Conservation (phyloP, 2,797 vertebrate genomes). For the Coendou prehensilis region DNA sequence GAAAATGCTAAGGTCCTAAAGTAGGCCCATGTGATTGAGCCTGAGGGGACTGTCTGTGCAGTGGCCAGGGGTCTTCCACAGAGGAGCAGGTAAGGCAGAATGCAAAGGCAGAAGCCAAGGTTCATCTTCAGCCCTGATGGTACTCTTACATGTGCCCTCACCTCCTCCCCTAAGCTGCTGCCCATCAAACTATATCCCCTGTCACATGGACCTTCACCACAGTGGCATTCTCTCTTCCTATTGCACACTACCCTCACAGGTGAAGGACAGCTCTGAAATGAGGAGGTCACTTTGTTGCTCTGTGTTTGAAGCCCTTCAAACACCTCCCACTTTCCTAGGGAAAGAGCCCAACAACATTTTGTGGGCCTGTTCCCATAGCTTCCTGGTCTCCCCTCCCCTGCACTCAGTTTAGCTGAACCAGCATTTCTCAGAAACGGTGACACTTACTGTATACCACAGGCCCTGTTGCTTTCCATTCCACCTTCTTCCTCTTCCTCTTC, state of each 20-base stretch:
- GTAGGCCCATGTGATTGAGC: not conserved
- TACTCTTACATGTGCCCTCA: not conserved
- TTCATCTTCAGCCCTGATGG: not conserved
- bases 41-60: not conserved
- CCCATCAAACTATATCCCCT: not conserved
- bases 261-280: not conserved
- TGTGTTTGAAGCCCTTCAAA: not conserved
- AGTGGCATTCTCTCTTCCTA: not conserved
- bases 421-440: not conserved
- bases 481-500: not conserved
- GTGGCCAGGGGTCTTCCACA: no score
- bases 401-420: not conserved
- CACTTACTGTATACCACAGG: not conserved
- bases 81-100: not conserved
- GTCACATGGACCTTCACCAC: accelerated
- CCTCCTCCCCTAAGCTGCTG: not conserved
- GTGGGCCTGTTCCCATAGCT: not conserved
- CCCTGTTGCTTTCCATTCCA: not conserved
- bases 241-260: accelerated
- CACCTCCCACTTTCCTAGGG: not conserved
- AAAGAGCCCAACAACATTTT: not conserved
- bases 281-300: not conserved
- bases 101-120: not conserved
- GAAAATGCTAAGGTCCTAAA: not conserved
- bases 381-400: no score